These are phyloP conservation scores for Volucella zonaria DNA, from an alignment of 2,888 invertebrate genomes.

Conservation along the genomic window DNA sequence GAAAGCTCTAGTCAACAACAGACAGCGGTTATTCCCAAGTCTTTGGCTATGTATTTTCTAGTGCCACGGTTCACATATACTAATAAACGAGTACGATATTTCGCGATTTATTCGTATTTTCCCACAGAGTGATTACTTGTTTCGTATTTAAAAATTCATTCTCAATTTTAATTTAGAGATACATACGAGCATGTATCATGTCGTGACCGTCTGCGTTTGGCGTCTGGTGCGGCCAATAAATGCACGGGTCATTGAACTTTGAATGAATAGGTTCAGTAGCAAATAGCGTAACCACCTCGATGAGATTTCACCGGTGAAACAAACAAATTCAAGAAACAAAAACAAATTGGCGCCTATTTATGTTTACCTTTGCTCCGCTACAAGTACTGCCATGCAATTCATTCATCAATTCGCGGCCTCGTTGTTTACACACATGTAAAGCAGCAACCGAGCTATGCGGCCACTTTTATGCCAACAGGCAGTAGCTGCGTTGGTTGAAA, in stretches of 20 bases:
- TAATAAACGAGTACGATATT: no score
- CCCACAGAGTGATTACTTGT: no score
- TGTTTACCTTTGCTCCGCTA: slow-evolving; percentile 63
- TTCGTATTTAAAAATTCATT: no score
- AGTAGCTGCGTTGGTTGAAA: background rate
- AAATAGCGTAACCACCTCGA: slow-evolving; percentile 14
- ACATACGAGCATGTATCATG: no score
- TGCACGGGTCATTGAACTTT: slow-evolving; percentile 66
- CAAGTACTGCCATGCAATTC: slow-evolving; percentile 46
- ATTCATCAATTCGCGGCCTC: slow-evolving; percentile 58
- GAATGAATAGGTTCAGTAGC: slow-evolving; percentile 52
- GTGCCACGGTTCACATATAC: no score
- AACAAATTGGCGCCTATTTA: slow-evolving; percentile 67
- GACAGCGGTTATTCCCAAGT: no score
- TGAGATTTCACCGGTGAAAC: slow-evolving; percentile 61
- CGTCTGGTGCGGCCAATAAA: background rate
- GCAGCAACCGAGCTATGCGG: slow-evolving; percentile 40
- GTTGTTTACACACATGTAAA: slow-evolving; percentile 61
- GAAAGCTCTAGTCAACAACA: no score
- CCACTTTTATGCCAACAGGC: slow-evolving; percentile 38
- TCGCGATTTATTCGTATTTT: no score
- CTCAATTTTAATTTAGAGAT: no score
- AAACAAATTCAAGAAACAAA: slow-evolving; percentile 59
- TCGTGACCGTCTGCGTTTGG: no score
- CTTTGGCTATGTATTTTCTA: no score